Evolutionary conservation across 2,888 invertebrate genomes (phyloP).

Genomic region (Tolmerus cingulatus): DNA sequence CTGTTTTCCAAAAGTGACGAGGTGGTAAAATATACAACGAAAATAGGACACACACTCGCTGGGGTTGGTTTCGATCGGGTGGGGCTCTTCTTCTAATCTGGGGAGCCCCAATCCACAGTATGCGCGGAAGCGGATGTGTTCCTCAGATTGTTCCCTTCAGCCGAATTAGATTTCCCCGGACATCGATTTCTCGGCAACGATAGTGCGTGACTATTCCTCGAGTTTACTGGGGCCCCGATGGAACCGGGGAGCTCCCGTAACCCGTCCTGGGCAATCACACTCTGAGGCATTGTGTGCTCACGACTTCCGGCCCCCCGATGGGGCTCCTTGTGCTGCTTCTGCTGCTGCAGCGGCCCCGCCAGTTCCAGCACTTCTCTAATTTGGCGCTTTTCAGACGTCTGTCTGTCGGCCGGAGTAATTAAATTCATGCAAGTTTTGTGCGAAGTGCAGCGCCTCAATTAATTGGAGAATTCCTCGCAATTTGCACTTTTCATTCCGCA

Average conservation of each 20-base stretch:
- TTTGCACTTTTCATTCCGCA: not conserved
- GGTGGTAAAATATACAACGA: not conserved
- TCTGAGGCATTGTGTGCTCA: not conserved
- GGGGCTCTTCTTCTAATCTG: not conserved
- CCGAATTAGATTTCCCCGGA: not conserved
- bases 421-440: not conserved
- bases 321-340: not conserved
- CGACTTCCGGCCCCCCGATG: not conserved
- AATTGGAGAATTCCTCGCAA: not conserved
- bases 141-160: not conserved
- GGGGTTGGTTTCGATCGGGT: not conserved
- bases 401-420: not conserved
- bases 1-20: not conserved
- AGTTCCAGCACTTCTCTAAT: not conserved
- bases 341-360: not conserved
- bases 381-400: not conserved
- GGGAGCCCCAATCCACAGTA: not conserved
- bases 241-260: not conserved
- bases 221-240: not conserved
- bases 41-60: not conserved
- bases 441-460: not conserved
- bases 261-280: not conserved
- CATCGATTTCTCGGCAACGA: not conserved
- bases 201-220: not conserved
- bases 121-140: not conserved